phyloP scores from a whole-genome alignment of 2,797 vertebrate species.

The Oreortyx pictus region DNA sequence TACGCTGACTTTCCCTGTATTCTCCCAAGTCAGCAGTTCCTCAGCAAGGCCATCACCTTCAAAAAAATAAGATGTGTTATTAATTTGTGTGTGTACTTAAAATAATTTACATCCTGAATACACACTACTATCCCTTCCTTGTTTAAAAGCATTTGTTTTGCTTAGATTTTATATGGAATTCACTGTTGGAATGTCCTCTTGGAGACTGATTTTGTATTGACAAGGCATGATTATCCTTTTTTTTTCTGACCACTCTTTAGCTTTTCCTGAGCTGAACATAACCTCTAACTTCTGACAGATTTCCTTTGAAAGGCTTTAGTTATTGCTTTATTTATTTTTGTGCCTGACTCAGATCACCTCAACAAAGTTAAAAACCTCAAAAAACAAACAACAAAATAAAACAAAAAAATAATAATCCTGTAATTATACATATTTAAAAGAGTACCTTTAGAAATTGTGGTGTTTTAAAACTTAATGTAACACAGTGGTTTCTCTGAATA shows the following conservation, averaged over 20 bases:
- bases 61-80: neutral
- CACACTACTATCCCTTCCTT: neutral
- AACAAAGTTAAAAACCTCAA: neutral
- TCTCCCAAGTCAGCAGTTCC: constrained; percentile 46
- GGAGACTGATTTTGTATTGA: neutral
- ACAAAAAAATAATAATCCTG: neutral
- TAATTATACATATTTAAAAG: neutral
- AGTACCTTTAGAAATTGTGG: neutral
- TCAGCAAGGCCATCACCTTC: constrained; percentile 13
- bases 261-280: neutral
- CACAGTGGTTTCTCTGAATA: neutral
- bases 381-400: neutral
- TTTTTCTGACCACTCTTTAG: neutral
- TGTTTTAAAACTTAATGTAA: neutral
- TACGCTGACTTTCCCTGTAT: neutral
- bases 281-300: rapidly evolving
- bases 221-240: neutral
- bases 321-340: neutral
- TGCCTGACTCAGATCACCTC: neutral
- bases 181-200: neutral
- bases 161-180: neutral
- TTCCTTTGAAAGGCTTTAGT: neutral
- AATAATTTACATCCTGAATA: neutral
- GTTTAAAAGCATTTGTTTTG: neutral
- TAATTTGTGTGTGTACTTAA: neutral